A percentile compares a stretch with the other conserved stretches of the same genome.
These are phyloP conservation scores for Trichopria drosophilae DNA, from an alignment of 2,888 invertebrate species.

Conservation along the genomic window DNA sequence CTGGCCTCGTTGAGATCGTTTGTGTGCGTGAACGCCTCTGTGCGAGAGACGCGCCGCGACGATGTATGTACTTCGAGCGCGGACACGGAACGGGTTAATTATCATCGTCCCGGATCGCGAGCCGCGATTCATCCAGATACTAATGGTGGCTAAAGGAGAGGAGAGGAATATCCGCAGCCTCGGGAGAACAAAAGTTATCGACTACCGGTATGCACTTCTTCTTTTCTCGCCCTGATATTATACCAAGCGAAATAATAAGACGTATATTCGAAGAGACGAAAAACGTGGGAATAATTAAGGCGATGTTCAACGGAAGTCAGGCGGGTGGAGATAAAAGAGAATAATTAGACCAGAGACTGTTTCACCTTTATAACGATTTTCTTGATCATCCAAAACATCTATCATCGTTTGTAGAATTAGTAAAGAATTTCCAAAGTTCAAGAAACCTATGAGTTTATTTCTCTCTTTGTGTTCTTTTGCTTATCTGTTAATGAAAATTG, in stretches of 20 bases:
- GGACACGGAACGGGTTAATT: constrained; percentile 51
- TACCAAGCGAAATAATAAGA: too few relatives aligned
- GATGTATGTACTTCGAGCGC: constrained; percentile 30
- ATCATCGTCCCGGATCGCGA: constrained; percentile 42
- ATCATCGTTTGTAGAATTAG: too few relatives aligned
- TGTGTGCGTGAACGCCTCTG: not conserved
- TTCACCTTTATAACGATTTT: too few relatives aligned
- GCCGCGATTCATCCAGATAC: constrained; percentile 29
- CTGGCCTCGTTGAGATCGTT: constrained; percentile 1
- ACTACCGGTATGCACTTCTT: constrained; percentile 43
- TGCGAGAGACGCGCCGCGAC: constrained; percentile 22
- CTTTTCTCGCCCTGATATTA: constrained; percentile 28
- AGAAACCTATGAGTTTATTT: too few relatives aligned
- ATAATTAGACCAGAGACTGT: too few relatives aligned
- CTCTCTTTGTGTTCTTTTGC: too few relatives aligned
- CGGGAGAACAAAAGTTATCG: constrained; percentile 45
- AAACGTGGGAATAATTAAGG: constrained; percentile 30
- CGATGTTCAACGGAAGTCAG: constrained; percentile 22
- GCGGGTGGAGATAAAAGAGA: not conserved
- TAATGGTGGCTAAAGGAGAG: constrained; percentile 36
- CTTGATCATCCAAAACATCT: too few relatives aligned
- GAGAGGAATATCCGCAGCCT: constrained; percentile 38
- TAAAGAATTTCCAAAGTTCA: too few relatives aligned
- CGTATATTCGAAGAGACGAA: too few relatives aligned
- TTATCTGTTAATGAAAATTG: too few relatives aligned